phyloP scores from a whole-genome alignment of 2,888 invertebrate species.

The Habrosyne pyritoides region DNA sequence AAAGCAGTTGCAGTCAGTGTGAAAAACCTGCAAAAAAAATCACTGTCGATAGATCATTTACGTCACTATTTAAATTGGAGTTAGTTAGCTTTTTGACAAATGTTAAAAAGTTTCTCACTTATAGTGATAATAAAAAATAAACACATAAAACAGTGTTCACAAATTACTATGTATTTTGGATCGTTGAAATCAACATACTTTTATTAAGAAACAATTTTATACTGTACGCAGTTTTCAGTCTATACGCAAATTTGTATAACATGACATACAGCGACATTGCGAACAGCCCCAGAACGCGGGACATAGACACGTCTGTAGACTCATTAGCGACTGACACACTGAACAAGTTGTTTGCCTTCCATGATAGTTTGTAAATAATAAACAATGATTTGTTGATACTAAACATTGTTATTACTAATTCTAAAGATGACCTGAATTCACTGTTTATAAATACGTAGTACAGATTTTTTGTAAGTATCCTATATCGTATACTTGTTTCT shows the following conservation, averaged over 20 bases:
- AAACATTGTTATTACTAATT: slow-evolving; percentile 7
- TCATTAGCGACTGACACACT: slow-evolving; percentile 20
- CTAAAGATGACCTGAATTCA: slow-evolving; percentile 1
- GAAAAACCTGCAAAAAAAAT: too few relatives aligned
- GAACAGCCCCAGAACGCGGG: slow-evolving; percentile 18
- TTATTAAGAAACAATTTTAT: slow-evolving; percentile 22
- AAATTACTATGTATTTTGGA: neutral
- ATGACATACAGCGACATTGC: slow-evolving; percentile 46
- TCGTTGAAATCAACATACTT: slow-evolving; percentile 28
- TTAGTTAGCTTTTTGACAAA: too few relatives aligned
- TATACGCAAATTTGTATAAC: slow-evolving; percentile 37
- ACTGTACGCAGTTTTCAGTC: slow-evolving; percentile 26
- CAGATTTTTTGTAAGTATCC: too few relatives aligned
- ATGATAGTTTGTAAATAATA: slow-evolving; percentile 19
- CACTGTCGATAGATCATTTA: too few relatives aligned
- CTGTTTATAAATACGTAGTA: neutral
- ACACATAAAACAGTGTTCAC: neutral
- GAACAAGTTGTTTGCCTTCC: slow-evolving; percentile 11
- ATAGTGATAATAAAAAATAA: too few relatives aligned
- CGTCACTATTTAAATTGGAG: too few relatives aligned
- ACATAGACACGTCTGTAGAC: slow-evolving; percentile 7
- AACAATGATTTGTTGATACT: slow-evolving; percentile 31
- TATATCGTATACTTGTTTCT: too few relatives aligned
- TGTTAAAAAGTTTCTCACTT: too few relatives aligned
- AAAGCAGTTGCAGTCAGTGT: too few relatives aligned